phyloP scores from a whole-genome alignment of 2,888 invertebrate species.

The Branchipolynoe longqiensis region DNA sequence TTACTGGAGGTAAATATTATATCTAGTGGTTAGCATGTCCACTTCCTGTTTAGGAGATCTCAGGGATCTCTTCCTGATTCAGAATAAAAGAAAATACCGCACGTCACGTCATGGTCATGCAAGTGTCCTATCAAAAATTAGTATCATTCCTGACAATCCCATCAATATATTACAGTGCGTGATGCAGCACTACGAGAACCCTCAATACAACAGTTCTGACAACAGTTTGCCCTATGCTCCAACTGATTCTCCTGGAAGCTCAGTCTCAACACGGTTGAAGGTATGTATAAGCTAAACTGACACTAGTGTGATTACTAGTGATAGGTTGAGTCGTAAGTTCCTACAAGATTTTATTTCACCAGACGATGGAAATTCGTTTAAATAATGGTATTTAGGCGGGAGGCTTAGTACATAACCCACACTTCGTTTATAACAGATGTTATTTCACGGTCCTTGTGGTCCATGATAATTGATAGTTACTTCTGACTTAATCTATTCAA shows the following conservation, averaged over 20 bases:
- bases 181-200: neutral
- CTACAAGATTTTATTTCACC: no score
- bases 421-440: no score
- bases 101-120: neutral
- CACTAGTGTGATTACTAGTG: no score
- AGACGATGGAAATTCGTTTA: no score
- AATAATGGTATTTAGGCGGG: no score
- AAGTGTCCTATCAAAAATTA: neutral
- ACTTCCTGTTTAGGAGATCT: neutral
- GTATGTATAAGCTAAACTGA: slow-evolving; percentile 66
- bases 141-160: neutral
- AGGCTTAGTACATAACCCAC: no score
- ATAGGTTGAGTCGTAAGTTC: no score
- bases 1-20: no score
- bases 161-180: neutral
- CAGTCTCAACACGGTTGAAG: slow-evolving; percentile 78
- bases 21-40: no score
- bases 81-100: neutral
- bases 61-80: neutral
- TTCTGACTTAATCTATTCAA: no score
- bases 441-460: no score
- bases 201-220: neutral
- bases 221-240: slow-evolving; percentile 72
- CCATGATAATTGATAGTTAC: no score
- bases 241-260: slow-evolving; percentile 78